phyloP scores from a whole-genome alignment of 2,888 invertebrate genomes.

The Campaea margaritaria region DNA sequence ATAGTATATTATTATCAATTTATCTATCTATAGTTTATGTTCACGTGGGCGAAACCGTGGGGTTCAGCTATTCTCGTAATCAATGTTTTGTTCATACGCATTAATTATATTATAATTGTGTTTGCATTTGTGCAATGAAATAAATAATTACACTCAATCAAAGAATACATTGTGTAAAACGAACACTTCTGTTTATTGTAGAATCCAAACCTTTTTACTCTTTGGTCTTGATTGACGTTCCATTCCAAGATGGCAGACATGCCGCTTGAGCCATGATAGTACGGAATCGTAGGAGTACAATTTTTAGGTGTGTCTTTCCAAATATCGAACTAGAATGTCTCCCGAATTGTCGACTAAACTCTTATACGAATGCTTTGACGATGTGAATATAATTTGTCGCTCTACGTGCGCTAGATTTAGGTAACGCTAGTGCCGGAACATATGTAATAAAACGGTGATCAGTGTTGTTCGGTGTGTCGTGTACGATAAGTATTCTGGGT shows the following conservation, averaged over 20 bases:
- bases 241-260: conserved; percentile 91
- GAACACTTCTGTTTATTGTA: conserved; percentile 24
- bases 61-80: too few relatives aligned
- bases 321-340: conserved; percentile 87
- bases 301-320: conserved; percentile 91
- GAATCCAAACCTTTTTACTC: conserved; percentile 54
- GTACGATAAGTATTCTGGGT: conserved; percentile 79
- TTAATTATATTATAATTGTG: too few relatives aligned
- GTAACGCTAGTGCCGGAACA: conserved; percentile 86
- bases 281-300: conserved; percentile 88
- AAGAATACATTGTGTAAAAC: too few relatives aligned
- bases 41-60: too few relatives aligned
- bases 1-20: too few relatives aligned
- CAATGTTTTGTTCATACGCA: too few relatives aligned
- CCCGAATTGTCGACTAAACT: conserved; percentile 83
- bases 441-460: conserved; percentile 82
- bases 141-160: too few relatives aligned
- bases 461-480: conserved; percentile 83
- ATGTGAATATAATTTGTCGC: conserved; percentile 81
- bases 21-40: too few relatives aligned
- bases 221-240: conserved; percentile 86
- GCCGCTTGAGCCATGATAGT: conserved; percentile 88
- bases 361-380: conserved; percentile 83
- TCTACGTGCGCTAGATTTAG: conserved; percentile 85
- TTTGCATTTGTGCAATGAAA: too few relatives aligned